Evolutionary conservation across 35 echinoderm and acorn worm species (phyloP).

Genomic region (Patiria miniata): DNA sequence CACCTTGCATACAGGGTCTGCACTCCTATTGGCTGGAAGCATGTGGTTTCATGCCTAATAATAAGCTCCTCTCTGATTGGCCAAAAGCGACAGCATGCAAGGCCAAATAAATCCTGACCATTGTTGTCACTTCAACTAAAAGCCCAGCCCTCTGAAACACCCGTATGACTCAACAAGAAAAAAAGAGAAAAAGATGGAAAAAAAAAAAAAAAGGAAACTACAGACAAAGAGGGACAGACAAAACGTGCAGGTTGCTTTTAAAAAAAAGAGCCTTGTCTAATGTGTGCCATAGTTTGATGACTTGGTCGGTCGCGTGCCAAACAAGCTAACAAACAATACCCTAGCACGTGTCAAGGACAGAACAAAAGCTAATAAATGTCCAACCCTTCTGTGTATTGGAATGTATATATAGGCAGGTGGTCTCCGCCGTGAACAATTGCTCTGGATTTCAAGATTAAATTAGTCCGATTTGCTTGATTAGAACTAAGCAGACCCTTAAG

Average conservation of each 20-base stretch:
- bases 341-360: constrained; percentile 11
- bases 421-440: constrained; percentile 2
- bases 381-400: constrained; percentile 6
- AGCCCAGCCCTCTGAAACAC: too few species aligned
- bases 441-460: constrained; percentile 20
- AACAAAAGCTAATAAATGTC: constrained; percentile 26
- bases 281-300: not conserved
- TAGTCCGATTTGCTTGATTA: constrained; percentile 26
- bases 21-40: not conserved
- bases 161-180: not conserved
- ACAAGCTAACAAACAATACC: not conserved
- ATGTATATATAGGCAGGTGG: constrained; percentile 11
- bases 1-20: too few species aligned
- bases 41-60: not conserved
- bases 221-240: not conserved
- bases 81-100: not conserved
- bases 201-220: not conserved
- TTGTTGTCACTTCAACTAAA: too few species aligned
- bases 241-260: not conserved
- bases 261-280: too few species aligned
- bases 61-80: not conserved
- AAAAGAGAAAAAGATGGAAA: not conserved
- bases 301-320: constrained; percentile 2
- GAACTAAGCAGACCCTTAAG: constrained; percentile 24
- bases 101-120: too few species aligned